Base-by-base conservation (phyloP, 2,113 vertebrate genomes). In the Cyphomyrus discorhynchus region DNA sequence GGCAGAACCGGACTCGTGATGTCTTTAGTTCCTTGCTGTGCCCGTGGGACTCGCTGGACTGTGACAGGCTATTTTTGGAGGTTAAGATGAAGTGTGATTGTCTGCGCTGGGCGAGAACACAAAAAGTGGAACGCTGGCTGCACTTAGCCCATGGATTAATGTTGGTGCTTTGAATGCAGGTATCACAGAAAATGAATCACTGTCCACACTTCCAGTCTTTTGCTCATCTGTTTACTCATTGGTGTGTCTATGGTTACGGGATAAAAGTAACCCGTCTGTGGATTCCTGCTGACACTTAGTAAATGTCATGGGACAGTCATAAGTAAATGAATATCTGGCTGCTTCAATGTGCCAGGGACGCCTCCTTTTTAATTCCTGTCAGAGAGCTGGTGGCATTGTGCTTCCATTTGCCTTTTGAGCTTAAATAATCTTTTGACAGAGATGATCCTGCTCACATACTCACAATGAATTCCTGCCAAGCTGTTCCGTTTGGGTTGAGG, bases 81-180 rank as follows among this genome's bases (percentile, higher is more conserved):
- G 47, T 62, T 88, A 88, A 66, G 31, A 58, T 88, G 87, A 86
- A 86, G 85, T 86, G 85, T 86, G 85, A 86, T 86, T 53, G 85
- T 86, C 49, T 45, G 10, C 8, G 17, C 11, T 35, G 21, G 21
- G 24, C 4, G 42, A 84, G 7, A 84, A 47, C 19, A 84, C 82
- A 84, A 27, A 39, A 47, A 84, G 42, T 47, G 45, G 82, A 42
- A 45, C 42, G 8, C 39, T 13, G 39, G 24, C 35, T 47, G 19
- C 82, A 47, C 39, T 47, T 84, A 42, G 42, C 21, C 45, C 24
- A 47, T 46, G 39, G 74, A 39, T 80, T 80, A 80, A 80, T 42
- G 35, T 42, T 19, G 74, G 74, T 39, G 74, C 15, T 84, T 45
- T 45, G 45, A 47, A 84, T 84, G 42, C 82, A 17, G 15, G 7